These are phyloP conservation scores for Pygmarrhopalites habei DNA, from an alignment of 1,140 invertebrate genomes.

Conservation along the genomic window DNA sequence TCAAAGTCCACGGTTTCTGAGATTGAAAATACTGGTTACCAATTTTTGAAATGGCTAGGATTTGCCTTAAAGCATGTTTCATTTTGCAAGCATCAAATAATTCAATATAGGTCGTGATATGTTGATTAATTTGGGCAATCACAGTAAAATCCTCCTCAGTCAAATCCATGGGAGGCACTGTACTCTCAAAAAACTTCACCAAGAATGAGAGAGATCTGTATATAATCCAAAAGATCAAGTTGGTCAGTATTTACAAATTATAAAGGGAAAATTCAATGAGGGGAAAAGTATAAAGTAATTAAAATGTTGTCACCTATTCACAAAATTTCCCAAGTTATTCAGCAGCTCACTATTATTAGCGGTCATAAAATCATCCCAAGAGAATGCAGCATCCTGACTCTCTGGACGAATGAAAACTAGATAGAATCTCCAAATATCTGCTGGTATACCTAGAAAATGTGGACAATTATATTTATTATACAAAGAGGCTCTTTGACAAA, in stretches of 20 bases:
- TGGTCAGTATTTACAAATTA: too few species aligned
- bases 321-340: slow-evolving; percentile 97
- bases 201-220: slow-evolving; percentile 77
- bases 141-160: slow-evolving; percentile 65
- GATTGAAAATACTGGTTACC: slow-evolving; percentile 96
- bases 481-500: too few species aligned
- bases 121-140: slow-evolving; percentile 71
- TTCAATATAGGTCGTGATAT: slow-evolving; percentile 68
- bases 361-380: slow-evolving; percentile 83
- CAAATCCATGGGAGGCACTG: slow-evolving; percentile 64
- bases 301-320: slow-evolving; percentile 85
- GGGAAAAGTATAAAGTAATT: too few species aligned
- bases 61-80: slow-evolving; percentile 75
- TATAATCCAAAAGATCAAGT: too few species aligned
- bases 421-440: slow-evolving; percentile 98
- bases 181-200: slow-evolving; percentile 72
- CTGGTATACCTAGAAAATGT: slow-evolving; percentile 62
- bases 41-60: slow-evolving; percentile 79
- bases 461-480: not conserved
- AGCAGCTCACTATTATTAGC: slow-evolving; percentile 95
- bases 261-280: too few species aligned
- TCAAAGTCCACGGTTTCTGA: slow-evolving; percentile 87
- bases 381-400: slow-evolving; percentile 84
- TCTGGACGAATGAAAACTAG: slow-evolving; percentile 90
- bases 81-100: slow-evolving; percentile 75